phyloP scores from a whole-genome alignment of 1,140 invertebrate species.

The Pachyrhynchus sulphureomaculatus region DNA sequence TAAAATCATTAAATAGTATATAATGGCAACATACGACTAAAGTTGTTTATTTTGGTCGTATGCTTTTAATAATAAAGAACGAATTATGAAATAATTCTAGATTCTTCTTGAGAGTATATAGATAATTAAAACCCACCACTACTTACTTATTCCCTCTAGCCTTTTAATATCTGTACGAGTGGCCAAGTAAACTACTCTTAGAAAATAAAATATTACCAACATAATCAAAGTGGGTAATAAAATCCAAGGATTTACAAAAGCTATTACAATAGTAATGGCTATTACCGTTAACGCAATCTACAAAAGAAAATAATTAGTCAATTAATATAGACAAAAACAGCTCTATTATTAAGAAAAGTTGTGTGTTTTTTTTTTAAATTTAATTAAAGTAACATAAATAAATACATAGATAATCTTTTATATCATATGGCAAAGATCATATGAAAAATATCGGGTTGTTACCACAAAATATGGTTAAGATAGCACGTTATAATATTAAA shows the following conservation, averaged over 20 bases:
- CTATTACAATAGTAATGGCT: constrained; percentile 27
- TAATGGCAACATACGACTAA: neutral
- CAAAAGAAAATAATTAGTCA: constrained; percentile 13
- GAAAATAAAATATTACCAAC: constrained; percentile 59
- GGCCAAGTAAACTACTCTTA: constrained; percentile 74
- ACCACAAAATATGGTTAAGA: too few species aligned
- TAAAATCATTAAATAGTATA: constrained; percentile 43
- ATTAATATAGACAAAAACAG: neutral
- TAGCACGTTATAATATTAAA: too few species aligned
- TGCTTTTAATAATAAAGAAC: neutral
- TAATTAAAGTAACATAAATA: too few species aligned
- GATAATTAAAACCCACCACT: neutral
- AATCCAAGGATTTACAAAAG: constrained; percentile 71
- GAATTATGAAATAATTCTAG: neutral
- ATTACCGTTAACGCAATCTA: constrained; percentile 32
- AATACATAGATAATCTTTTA: too few species aligned
- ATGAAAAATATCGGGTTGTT: too few species aligned
- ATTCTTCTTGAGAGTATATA: neutral
- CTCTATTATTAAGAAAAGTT: too few species aligned
- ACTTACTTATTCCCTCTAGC: constrained; percentile 78
- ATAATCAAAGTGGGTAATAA: constrained; percentile 69
- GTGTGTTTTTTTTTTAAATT: too few species aligned
- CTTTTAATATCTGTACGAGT: constrained; percentile 82
- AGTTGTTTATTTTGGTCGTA: neutral
- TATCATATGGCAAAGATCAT: too few species aligned